Base-by-base conservation (phyloP, 2,797 vertebrate species). In the Amniataba percoides region DNA sequence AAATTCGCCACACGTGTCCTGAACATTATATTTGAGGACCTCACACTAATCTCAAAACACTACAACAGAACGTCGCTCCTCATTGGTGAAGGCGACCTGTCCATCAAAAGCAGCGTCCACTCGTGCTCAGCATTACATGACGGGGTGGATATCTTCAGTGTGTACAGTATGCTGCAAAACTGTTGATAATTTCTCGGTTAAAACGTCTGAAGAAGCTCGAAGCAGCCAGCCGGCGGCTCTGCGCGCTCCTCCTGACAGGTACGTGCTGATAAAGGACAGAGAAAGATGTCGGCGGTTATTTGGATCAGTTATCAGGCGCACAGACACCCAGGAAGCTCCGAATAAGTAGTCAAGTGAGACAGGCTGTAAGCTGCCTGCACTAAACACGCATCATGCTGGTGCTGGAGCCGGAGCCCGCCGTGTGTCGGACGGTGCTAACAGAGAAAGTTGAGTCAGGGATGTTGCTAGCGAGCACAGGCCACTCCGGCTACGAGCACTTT, bases 51-150 rank as follows among this genome's bases (percentile, higher is more conserved):
- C 80, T 93, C 64, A 64, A 85, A 90, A 87, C 82, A 78, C 75
- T 36, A 55, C 72, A 89, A 88, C 95, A 92, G 95, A 95, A 96
- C 90, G 65, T 81, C 90, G 71, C 69, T 77, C 78, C 86, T 94
- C 84, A 94, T 87, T 97, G 97, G 97, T 86, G 78, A 84, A 27
- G 10, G 1, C 2, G 0, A 27, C 6, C 93, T 91, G 96, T 95
- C 97, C 56, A 67, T 98, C 97, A 97, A 39, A 60, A 9, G 39
- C 1, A 36, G 15, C 25, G 90, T 78, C 97, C 97, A 98, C 95
- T 98, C 94, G 94, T 79, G 79, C 75, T 27, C 86, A 58, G 89
- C 70, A 90, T 96, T 96, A 92, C 95, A 96, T 95, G 93, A 87
- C 91, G 87, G 90, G 92, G 94, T 81, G 94, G 95, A 92, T 95